phyloP scores from a whole-genome alignment of 2,113 vertebrate genomes.

The Opisthocomus hoazin region DNA sequence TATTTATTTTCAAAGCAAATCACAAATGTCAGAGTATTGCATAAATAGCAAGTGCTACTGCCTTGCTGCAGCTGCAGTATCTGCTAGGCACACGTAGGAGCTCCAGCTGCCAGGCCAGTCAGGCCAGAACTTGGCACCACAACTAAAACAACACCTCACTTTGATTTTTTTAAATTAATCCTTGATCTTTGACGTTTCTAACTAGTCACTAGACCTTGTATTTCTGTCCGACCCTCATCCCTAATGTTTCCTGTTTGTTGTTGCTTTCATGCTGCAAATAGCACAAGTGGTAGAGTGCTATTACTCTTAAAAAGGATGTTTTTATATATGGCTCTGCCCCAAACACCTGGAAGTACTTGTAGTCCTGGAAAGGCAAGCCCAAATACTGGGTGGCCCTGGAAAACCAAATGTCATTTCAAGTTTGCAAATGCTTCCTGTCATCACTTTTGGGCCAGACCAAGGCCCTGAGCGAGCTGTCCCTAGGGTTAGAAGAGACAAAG shows the following conservation, averaged over 20 bases:
- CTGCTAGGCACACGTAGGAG: background rate
- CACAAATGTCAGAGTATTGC: background rate
- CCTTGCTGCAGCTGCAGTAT: background rate
- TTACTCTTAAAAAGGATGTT: background rate
- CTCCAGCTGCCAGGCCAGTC: background rate
- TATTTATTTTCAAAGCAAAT: background rate
- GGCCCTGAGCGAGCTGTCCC: background rate
- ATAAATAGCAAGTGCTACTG: background rate
- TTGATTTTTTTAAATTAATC: background rate
- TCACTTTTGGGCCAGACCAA: background rate
- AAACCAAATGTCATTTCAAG: slow-evolving; percentile 16
- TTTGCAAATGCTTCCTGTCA: slow-evolving; percentile 8
- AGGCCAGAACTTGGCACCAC: background rate
- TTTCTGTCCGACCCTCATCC: background rate
- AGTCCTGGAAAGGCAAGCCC: background rate
- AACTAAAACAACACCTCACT: background rate
- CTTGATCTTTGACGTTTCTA: background rate
- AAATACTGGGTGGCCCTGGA: slow-evolving; percentile 6
- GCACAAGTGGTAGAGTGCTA: background rate
- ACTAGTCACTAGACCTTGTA: background rate
- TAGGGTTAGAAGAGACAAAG: background rate
- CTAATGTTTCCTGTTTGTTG: background rate
- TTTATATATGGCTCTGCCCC: slow-evolving; percentile 8
- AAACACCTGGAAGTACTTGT: slow-evolving; percentile 46
- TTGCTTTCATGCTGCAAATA: background rate